Evolutionary conservation across 1,140 invertebrate genomes (phyloP), one percentile per base, ranked within the genome.

Genomic region (Drosophila parvula): DNA sequence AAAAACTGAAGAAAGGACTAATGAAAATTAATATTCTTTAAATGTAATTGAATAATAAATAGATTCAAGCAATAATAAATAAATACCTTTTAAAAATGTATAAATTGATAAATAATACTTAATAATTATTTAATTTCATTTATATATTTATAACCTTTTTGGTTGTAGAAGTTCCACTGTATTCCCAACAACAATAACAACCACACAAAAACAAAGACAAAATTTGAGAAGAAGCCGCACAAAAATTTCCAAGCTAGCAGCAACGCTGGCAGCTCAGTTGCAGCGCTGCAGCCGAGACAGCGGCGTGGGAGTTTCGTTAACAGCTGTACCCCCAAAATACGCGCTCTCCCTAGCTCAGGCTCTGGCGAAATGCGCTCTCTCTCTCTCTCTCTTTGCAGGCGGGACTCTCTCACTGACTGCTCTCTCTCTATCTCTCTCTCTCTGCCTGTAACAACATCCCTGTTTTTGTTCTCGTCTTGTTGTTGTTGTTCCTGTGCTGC

Each of bases 291-390:
- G 11, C 48, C 48, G 55, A 45, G 43, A 12, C 60, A 58, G 56
- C 70, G 86, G 83, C 83, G 83, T 88, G 83, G 83, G 83, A 88
- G 83, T 88, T 81, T 88, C 44, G 84, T 89, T 88, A 88, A 88
- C 83, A 86, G 83, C 79, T 86, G 82, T 88, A 85, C 81, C 83
- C 82, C 77, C 44, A 75, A 63, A 74, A 74, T 44, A 58, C 11
- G 16, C 34, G 47, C 61, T 67, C 48, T 70, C 78, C 18, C 8
- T 78, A 41, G 34, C 16, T 62, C 53, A 5, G 12, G 41, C 64
- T 40, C 56, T 50, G 22, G 38, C 38, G 56, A 28, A 28, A 47
- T 48, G 14, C 60, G 51, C 36, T 22, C 22, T 22, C 22, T 51
- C 36, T 22, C 22, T 51, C 36, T 77, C 53, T 28, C 50, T 53